These are phyloP conservation scores for Formicarius rufipectus DNA, from an alignment of 2,113 vertebrate genomes.

Conservation along the genomic window DNA sequence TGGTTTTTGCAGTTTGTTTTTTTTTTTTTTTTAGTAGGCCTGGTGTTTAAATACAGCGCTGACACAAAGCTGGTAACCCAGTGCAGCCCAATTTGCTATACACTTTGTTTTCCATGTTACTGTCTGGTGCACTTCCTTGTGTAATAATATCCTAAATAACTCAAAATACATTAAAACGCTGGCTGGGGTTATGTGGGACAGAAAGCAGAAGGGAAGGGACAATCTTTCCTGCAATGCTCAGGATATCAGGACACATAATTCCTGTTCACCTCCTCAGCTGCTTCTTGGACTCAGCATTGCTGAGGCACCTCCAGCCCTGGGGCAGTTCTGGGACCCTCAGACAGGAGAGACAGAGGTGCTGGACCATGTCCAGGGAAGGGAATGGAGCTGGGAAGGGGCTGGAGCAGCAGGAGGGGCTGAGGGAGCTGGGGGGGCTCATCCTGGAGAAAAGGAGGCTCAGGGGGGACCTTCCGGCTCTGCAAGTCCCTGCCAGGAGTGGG, in stretches of 20 bases:
- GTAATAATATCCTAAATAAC: neutral
- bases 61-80: neutral
- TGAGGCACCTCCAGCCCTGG: neutral
- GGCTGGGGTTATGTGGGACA: neutral
- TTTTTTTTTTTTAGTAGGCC: neutral
- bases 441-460: neutral
- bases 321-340: neutral
- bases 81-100: neutral
- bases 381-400: neutral
- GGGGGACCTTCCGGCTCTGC: neutral
- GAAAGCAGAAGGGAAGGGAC: neutral
- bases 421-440: neutral
- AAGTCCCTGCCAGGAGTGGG: neutral
- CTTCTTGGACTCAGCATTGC: neutral
- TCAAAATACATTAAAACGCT: neutral
- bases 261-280: neutral
- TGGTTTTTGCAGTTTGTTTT: neutral
- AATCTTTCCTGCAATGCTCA: neutral
- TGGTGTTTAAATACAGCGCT: neutral
- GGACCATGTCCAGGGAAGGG: neutral
- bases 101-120: neutral
- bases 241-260: fast-evolving
- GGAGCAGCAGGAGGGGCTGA: neutral
- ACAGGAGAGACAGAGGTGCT: neutral
- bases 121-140: neutral